phyloP scores from a whole-genome alignment of 2,888 invertebrate species.

The Cataglyphis albicans region DNA sequence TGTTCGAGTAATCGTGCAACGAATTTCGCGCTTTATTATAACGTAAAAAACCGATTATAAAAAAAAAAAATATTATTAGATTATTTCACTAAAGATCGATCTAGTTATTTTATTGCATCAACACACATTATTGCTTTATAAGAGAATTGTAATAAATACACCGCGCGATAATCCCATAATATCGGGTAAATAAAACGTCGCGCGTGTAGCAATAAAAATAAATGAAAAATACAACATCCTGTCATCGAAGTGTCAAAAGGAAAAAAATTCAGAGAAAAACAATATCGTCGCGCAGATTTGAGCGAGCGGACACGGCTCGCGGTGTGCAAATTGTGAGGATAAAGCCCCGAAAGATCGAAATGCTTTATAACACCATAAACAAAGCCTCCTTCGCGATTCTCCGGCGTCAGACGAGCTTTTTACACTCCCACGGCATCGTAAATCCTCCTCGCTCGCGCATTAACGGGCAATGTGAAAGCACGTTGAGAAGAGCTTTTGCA shows the following conservation, averaged over 20 bases:
- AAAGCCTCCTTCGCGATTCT: constrained; percentile 55
- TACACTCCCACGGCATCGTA: constrained; percentile 57
- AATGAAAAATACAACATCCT: neutral
- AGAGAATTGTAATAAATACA: neutral
- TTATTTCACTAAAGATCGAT: neutral
- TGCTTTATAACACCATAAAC: constrained; percentile 41
- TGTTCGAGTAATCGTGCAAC: neutral
- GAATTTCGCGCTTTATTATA: neutral
- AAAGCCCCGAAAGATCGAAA: constrained; percentile 40
- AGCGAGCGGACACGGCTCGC: neutral
- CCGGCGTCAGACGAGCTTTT: constrained; percentile 53
- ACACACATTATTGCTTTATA: neutral
- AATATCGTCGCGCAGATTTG: neutral
- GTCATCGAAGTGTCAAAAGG: neutral
- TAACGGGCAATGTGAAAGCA: constrained; percentile 55
- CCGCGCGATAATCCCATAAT: neutral
- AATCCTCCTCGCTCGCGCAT: constrained; percentile 56
- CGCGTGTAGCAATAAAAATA: neutral
- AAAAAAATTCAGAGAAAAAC: neutral
- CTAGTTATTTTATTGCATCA: neutral
- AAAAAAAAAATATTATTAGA: constrained; percentile 5
- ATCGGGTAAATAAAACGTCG: neutral
- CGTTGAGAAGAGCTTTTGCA: constrained; percentile 43
- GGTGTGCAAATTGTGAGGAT: constrained; percentile 33
- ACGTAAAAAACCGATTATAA: neutral